A percentile compares a stretch with the other conserved stretches of the same genome.
phyloP scores from a whole-genome alignment of 2,888 invertebrate species.

The Synergus itoensis region DNA sequence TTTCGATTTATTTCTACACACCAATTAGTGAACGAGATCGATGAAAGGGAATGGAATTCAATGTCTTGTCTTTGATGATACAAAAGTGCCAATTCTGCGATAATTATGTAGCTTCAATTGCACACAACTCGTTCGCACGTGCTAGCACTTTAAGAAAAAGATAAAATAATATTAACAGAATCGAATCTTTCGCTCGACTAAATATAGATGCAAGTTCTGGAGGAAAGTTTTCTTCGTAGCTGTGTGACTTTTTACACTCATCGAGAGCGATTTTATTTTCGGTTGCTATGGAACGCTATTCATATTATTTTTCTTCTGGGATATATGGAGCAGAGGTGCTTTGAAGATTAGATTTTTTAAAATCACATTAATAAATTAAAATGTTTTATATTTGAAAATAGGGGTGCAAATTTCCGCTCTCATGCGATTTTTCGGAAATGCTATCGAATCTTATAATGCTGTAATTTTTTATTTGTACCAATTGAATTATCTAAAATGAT shows the following conservation, averaged over 20 bases:
- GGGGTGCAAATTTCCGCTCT: neutral
- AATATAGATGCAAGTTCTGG: conserved; percentile 15
- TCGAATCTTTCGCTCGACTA: conserved; percentile 5
- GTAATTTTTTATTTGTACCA: neutral
- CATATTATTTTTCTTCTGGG: neutral
- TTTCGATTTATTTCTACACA: neutral
- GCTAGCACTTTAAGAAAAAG: neutral
- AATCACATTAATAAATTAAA: neutral
- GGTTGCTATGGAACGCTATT: neutral
- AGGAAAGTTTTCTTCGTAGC: neutral
- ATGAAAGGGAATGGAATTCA: neutral
- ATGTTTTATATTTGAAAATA: neutral
- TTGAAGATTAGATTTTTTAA: neutral
- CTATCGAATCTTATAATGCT: neutral
- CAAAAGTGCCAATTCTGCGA: neutral
- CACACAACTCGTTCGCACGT: neutral
- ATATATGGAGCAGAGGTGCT: neutral
- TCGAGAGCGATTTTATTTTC: conserved; percentile 30
- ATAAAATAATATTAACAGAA: neutral
- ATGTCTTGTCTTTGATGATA: neutral
- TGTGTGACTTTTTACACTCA: conserved; percentile 1
- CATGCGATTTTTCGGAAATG: neutral
- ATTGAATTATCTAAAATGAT: neutral
- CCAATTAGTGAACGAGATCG: neutral
- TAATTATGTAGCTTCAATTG: neutral